Conservation (phyloP, 1,140 invertebrate species). For the fruit fly (Drosophila melanogaster) region Release_6_plus_ISO1_MT NT_037436.4:21955001-21955500, state of each 20-base stretch:
- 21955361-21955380: conserved; percentile 20
- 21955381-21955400: conserved; percentile 1
- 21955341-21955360: conserved; percentile 13
- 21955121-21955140: conserved; percentile 47
- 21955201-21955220: conserved; percentile 64
- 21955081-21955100: conserved; percentile 11
- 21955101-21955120: conserved; percentile 43
- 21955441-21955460: conserved; percentile 87
- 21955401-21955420: conserved; percentile 70
- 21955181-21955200: conserved; percentile 9
- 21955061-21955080: background rate
- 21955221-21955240: conserved; percentile 66
- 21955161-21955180: conserved; percentile 1
- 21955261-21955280: too few species aligned
- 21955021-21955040: conserved; percentile 41
- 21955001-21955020: conserved; percentile 5
- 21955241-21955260: conserved; percentile 40
- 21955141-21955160: conserved; percentile 35
- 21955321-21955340: conserved; percentile 8
- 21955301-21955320: conserved; percentile 29
- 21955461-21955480: conserved; percentile 85
- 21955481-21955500: conserved; percentile 86
- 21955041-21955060: conserved; percentile 1
- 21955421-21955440: conserved; percentile 75
- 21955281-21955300: too few species aligned